A percentile compares a stretch with the other conserved stretches of the same genome.
phyloP scores from a whole-genome alignment of 1,140 invertebrate species.

The Leptinotarsa lineolata region DNA sequence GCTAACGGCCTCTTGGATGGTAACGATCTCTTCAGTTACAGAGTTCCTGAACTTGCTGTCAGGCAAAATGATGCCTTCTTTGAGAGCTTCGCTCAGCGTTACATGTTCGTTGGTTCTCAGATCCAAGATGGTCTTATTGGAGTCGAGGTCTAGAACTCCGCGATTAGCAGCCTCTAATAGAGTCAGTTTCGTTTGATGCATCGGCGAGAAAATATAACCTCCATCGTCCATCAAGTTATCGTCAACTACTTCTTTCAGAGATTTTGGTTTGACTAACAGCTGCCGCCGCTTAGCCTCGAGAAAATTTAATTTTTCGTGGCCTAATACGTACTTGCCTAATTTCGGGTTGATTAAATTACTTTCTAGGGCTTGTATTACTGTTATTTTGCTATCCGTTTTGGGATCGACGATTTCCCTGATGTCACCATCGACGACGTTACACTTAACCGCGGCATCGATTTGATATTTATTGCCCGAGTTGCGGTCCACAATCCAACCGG shows the following conservation, averaged over 20 bases:
- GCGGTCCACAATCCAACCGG: slow-evolving; percentile 79
- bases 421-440: slow-evolving; percentile 75
- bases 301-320: slow-evolving; percentile 79
- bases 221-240: slow-evolving; percentile 78
- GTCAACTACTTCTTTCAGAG: slow-evolving; percentile 85
- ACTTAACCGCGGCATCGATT: slow-evolving; percentile 78
- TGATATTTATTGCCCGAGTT: slow-evolving; percentile 80
- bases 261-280: slow-evolving; percentile 85
- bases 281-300: slow-evolving; percentile 78
- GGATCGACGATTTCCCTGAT: slow-evolving; percentile 82
- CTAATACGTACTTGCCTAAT: slow-evolving; percentile 77
- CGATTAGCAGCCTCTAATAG: slow-evolving; percentile 81
- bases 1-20: slow-evolving; percentile 81
- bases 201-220: slow-evolving; percentile 78
- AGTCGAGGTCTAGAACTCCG: slow-evolving; percentile 85
- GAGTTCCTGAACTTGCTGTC: slow-evolving; percentile 75
- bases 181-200: slow-evolving; percentile 73
- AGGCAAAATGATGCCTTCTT: slow-evolving; percentile 74
- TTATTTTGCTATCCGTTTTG: slow-evolving; percentile 76
- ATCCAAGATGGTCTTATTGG: slow-evolving; percentile 81
- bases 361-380: slow-evolving; percentile 77
- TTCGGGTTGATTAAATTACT: slow-evolving; percentile 78
- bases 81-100: slow-evolving; percentile 82
- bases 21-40: slow-evolving; percentile 70
- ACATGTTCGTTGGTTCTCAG: slow-evolving; percentile 77